A percentile compares a stretch with the other conserved stretches of the same genome.
Evolutionary conservation across 2,888 invertebrate species (phyloP).

Genomic region (Griposia aprilina): DNA sequence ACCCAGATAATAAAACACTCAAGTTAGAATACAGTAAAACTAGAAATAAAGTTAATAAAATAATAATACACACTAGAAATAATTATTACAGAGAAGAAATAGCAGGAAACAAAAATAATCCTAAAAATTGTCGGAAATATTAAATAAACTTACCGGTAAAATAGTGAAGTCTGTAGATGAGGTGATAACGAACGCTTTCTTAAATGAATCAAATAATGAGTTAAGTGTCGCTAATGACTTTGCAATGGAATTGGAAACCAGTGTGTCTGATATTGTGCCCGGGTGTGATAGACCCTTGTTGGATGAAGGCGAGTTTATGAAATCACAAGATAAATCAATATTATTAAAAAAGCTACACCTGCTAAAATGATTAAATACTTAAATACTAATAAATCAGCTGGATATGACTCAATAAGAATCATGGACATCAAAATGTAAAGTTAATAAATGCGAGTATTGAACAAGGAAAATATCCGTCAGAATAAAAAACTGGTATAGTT

Average conservation of each 20-base stretch:
- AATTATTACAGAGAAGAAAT: background rate
- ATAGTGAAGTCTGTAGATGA: background rate
- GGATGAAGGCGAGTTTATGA: no score
- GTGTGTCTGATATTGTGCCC: no score
- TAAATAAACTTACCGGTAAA: constrained; percentile 1
- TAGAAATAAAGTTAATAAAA: no score
- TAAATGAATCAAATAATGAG: constrained; percentile 2
- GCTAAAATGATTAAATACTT: background rate
- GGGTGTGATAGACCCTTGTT: no score
- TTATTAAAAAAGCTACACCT: no score
- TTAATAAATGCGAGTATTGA: background rate
- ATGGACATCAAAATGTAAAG: background rate
- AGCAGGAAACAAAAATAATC: background rate
- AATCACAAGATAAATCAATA: background rate
- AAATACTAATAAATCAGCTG: background rate
- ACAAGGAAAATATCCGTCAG: background rate
- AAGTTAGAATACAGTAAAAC: no score
- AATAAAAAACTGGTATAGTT: no score
- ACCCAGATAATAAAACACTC: background rate
- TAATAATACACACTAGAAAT: no score
- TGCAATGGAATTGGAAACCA: no score
- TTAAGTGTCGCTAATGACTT: background rate
- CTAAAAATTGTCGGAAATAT: background rate
- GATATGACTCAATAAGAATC: background rate
- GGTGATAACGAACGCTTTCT: background rate